phyloP scores from a whole-genome alignment of 1,140 invertebrate genomes.

The Dinoponera quadriceps region DNA sequence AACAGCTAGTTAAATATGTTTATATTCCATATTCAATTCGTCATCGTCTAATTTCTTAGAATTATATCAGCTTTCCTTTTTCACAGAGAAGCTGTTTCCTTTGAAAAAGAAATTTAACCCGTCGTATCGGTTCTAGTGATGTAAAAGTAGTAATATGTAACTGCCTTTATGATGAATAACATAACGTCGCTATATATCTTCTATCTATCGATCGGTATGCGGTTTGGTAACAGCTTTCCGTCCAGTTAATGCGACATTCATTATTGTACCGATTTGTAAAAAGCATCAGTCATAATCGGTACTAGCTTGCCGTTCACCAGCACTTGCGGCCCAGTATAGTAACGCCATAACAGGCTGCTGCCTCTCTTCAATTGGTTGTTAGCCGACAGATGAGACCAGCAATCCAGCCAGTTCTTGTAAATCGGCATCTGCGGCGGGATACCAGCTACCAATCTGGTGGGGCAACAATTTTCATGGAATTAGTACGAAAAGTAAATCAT shows the following conservation, averaged over 20 bases:
- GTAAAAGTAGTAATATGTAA: no score
- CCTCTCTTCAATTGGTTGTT: slow-evolving; percentile 93
- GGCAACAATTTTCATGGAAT: slow-evolving; percentile 63
- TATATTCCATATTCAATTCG: no score
- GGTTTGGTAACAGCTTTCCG: slow-evolving; percentile 1
- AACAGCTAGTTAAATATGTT: no score
- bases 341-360: slow-evolving; percentile 92
- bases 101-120: no score
- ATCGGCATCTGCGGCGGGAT: slow-evolving; percentile 92
- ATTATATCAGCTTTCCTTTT: no score
- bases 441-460: slow-evolving; percentile 89
- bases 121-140: no score
- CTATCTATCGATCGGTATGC: no score
- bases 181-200: no score
- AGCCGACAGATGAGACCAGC: slow-evolving; percentile 91
- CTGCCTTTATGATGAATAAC: no score
- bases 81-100: no score
- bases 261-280: slow-evolving; percentile 57
- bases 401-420: slow-evolving; percentile 92
- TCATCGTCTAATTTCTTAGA: no score
- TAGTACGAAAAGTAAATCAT: slow-evolving; percentile 28
- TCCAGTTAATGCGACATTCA: slow-evolving; percentile 19
- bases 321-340: slow-evolving; percentile 90
- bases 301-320: slow-evolving; percentile 74
- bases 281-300: slow-evolving; percentile 66